A percentile compares a stretch with the other conserved stretches of the same genome.
These are phyloP conservation scores for Drosophila rhopaloa DNA, from an alignment of 1,140 invertebrate species.

Conservation along the genomic window DNA sequence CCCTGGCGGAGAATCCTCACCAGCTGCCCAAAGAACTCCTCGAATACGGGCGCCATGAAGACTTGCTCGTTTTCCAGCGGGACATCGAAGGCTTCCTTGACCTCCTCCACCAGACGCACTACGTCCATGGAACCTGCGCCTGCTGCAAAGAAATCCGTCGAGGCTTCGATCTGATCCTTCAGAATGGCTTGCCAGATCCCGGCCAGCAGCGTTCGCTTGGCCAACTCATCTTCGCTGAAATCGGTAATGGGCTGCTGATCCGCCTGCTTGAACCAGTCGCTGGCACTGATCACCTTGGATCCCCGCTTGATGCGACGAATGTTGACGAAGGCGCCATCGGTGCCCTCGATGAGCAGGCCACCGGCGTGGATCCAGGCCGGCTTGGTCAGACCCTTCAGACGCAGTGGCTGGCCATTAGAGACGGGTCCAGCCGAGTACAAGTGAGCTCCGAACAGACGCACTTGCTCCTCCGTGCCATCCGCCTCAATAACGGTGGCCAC, in stretches of 20 bases:
- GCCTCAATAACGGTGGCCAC: constrained; percentile 90
- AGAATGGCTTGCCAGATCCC: constrained; percentile 95
- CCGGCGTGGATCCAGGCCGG: constrained; percentile 90
- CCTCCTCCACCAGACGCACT: constrained; percentile 95
- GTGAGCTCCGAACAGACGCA: constrained; percentile 92
- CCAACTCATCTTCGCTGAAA: constrained; percentile 91
- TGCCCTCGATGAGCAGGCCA: constrained; percentile 92
- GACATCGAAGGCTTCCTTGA: constrained; percentile 92
- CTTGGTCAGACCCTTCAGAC: constrained; percentile 87
- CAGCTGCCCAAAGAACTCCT: constrained; percentile 89
- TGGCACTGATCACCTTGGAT: constrained; percentile 93
- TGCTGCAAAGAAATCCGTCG: constrained; percentile 95
- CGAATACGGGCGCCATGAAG: constrained; percentile 96
- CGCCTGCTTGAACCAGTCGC: constrained; percentile 90
- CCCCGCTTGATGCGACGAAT: constrained; percentile 90
- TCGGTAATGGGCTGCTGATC: constrained; percentile 86
- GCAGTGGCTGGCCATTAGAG: constrained; percentile 85
- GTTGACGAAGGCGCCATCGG: constrained; percentile 91
- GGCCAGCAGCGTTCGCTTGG: constrained; percentile 87
- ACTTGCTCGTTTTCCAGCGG: constrained; percentile 94
- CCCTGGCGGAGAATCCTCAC: constrained; percentile 66
- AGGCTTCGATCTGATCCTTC: constrained; percentile 89
- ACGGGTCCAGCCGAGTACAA: constrained; percentile 89
- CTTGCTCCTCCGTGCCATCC: constrained; percentile 86
- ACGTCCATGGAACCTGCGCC: constrained; percentile 99